These are phyloP conservation scores for Blastobasis lacticolella DNA, from an alignment of 2,888 invertebrate genomes.

Conservation along the genomic window DNA sequence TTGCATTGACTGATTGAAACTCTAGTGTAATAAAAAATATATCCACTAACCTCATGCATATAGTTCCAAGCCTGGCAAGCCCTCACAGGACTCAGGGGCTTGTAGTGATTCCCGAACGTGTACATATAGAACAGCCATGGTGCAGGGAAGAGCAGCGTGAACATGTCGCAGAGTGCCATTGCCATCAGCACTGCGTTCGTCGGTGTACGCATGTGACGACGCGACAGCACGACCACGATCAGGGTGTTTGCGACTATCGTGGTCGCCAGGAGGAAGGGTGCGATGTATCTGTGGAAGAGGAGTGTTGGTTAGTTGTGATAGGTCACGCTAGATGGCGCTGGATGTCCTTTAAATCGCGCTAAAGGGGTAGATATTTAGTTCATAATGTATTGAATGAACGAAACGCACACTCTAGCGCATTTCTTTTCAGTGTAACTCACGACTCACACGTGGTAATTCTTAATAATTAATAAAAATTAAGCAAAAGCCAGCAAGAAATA, in stretches of 20 bases:
- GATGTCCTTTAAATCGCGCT: too few species aligned
- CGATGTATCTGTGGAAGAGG: slow-evolving; percentile 69
- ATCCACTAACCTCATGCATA: slow-evolving; percentile 83
- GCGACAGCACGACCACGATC: slow-evolving; percentile 91
- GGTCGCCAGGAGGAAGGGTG: slow-evolving; percentile 88
- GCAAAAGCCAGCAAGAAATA: too few species aligned
- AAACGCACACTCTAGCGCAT: too few species aligned
- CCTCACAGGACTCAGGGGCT: slow-evolving; percentile 82
- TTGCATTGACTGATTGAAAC: background rate
- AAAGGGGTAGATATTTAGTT: too few species aligned
- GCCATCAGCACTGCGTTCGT: slow-evolving; percentile 94
- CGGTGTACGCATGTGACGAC: slow-evolving; percentile 92
- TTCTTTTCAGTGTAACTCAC: too few species aligned
- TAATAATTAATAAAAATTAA: too few species aligned
- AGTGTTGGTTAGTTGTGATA: background rate
- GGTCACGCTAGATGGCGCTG: too few species aligned
- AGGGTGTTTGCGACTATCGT: slow-evolving; percentile 94
- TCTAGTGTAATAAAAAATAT: background rate
- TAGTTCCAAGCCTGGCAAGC: slow-evolving; percentile 87
- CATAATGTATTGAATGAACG: too few species aligned
- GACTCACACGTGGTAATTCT: too few species aligned
- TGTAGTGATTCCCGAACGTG: slow-evolving; percentile 90
- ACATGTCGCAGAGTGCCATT: slow-evolving; percentile 97
- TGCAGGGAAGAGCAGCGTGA: slow-evolving; percentile 91
- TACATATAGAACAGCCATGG: slow-evolving; percentile 95